Base-by-base conservation (phyloP, 1,140 invertebrate species). In the Drosophila virilis region DNA sequence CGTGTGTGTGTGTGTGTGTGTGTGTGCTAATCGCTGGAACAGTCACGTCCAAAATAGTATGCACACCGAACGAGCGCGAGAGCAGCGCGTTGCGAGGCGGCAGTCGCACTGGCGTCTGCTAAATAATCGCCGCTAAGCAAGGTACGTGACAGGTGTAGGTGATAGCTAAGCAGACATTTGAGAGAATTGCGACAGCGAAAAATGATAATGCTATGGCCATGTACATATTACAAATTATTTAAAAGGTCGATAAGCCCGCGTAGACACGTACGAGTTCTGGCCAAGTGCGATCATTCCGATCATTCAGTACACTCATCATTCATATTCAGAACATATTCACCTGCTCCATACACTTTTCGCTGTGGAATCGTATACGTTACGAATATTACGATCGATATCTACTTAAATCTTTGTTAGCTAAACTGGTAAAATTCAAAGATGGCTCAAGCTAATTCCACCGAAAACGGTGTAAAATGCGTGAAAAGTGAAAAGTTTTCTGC, bases 211-310 rank as follows among this genome's bases (percentile, higher is more conserved):
- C 43, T 38, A 52, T 46, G 45, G 43, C 42, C 67, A 54, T 74
- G 64, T 67, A 60, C 33, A 54, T 55, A 42, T 67, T 61, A 60
- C 50, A 74, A 68, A 68, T 74, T 68, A 74, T 74, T 68, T 42
- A 74, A 68, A 66, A 43, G 42, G 52, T 37, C 61, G 69, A 72
- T 66, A 72, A 58, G 61, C 13, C 12, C 45, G 35, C 28, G 35
- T 51, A 50, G 55, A 40, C 71, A 74, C 71, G 71, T 74, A 68
- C 57, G 38, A 52, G 46, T 60, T 73, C 32, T 37, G 52, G 43
- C 17, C 13, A 32, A 62, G 32, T 54, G 40, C 58, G 13, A 62
- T 22, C n/a, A n/a, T n/a, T n/a, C 2, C 28, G 55, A 35, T 32
- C 35, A 37, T 33, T 54, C 13, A 28, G 51, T 17, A 68, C n/a